phyloP scores from a whole-genome alignment of 2,113 vertebrate genomes.

The Murina feae region DNA sequence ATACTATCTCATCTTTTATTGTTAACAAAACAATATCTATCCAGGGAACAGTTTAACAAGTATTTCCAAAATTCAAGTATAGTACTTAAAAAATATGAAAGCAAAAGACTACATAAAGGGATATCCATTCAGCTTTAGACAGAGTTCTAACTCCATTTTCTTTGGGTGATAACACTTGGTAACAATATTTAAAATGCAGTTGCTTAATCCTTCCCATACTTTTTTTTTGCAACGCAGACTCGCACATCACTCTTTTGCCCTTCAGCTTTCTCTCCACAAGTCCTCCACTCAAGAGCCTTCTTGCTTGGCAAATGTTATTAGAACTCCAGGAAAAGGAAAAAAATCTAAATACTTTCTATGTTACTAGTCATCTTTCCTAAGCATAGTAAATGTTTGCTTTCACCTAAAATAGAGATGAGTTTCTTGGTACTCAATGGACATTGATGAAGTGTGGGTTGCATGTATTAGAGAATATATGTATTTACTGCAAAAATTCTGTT shows the following conservation, averaged over 20 bases:
- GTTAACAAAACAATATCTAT: not conserved
- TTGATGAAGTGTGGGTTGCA: not conserved
- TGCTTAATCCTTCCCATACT: not conserved
- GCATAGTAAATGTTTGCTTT: constrained; percentile 12
- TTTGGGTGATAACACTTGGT: not conserved
- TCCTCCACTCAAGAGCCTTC: not conserved
- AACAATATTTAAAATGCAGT: constrained; percentile 31
- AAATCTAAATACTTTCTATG: not conserved
- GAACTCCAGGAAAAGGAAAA: constrained; percentile 9
- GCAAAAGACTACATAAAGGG: constrained; percentile 25
- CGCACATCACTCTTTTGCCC: not conserved
- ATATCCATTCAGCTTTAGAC: not conserved
- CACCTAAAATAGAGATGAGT: not conserved
- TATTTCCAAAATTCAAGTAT: not conserved
- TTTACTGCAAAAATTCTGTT: constrained; percentile 14
- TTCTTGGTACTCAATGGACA: not conserved
- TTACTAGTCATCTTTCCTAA: constrained; percentile 19
- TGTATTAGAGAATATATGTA: not conserved
- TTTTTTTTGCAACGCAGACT: not conserved
- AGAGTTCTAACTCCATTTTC: not conserved
- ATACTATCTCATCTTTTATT: not conserved
- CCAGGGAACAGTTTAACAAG: not conserved
- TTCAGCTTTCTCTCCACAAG: constrained; percentile 8
- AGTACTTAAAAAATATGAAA: constrained; percentile 12
- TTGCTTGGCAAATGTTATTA: not conserved